Percentiles rank a stretch among this genome's conserved stretches.
phyloP scores from a whole-genome alignment of 2,888 invertebrate genomes.

The Axea sp. region DNA sequence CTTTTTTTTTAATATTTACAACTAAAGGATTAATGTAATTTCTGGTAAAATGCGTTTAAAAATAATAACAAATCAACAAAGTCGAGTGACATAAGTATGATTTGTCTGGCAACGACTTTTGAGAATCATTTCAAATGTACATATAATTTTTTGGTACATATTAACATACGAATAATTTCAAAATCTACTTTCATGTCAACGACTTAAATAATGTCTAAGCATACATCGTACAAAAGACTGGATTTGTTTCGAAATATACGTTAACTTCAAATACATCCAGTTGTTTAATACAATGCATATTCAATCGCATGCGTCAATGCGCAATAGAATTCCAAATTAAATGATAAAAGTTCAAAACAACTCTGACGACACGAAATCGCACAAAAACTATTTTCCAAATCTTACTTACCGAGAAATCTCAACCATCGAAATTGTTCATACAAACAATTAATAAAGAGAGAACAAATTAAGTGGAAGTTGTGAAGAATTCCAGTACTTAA shows the following conservation, averaged over 20 bases:
- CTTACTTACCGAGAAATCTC: not conserved
- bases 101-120: constrained; percentile 5
- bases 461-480: too few relatives aligned
- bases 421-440: too few relatives aligned
- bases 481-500: too few relatives aligned
- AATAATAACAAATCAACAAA: constrained; percentile 18
- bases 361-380: constrained; percentile 7
- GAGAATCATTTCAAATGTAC: constrained; percentile 10
- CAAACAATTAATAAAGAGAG: too few relatives aligned
- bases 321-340: constrained; percentile 6
- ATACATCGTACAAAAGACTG: not conserved
- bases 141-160: constrained; percentile 15
- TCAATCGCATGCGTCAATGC: constrained; percentile 3
- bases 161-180: constrained; percentile 4
- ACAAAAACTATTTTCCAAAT: constrained; percentile 6
- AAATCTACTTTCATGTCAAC: not conserved
- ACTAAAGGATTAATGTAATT: constrained; percentile 5
- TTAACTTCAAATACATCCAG: not conserved
- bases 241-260: too few relatives aligned
- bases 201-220: constrained; percentile 1
- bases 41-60: not conserved
- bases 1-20: constrained; percentile 6
- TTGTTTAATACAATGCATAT: constrained; percentile 1
- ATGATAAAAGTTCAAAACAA: constrained; percentile 1
- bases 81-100: constrained; percentile 7